Conservation (phyloP, 1,140 invertebrate species). For the Dufourea novaeangliae region DNA sequence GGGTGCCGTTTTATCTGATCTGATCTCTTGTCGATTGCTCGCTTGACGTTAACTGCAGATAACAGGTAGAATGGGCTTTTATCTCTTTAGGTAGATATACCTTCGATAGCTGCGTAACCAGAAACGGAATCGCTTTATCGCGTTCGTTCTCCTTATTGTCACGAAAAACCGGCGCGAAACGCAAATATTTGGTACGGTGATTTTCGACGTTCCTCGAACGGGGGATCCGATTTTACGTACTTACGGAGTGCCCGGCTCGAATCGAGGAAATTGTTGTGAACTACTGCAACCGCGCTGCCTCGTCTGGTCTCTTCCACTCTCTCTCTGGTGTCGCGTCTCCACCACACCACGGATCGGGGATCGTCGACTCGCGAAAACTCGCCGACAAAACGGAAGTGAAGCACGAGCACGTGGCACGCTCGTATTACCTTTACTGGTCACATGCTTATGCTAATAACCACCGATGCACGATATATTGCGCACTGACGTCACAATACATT, state of each 20-base stretch:
- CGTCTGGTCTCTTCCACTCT: no score
- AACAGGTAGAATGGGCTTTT: not conserved
- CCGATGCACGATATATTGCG: constrained; percentile 52
- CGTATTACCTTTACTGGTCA: constrained; percentile 54
- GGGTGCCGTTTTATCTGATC: not conserved
- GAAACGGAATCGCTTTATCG: not conserved
- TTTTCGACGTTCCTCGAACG: not conserved
- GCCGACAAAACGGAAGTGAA: not conserved
- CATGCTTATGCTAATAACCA: constrained; percentile 68
- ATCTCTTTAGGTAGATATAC: no score
- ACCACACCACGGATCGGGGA: no score
- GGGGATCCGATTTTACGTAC: not conserved
- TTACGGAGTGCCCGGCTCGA: not conserved
- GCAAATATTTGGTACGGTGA: constrained; percentile 1
- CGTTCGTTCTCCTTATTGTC: constrained; percentile 6
- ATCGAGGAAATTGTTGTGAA: no score
- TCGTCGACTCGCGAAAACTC: not conserved
- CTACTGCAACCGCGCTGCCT: no score
- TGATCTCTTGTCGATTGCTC: not conserved
- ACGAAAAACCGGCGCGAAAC: not conserved
- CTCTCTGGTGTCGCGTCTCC: no score
- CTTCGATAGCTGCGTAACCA: no score
- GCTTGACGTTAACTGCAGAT: constrained; percentile 22
- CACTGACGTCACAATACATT: constrained; percentile 65
- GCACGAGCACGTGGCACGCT: constrained; percentile 46